Conservation (phyloP, 2,797 vertebrate species). For the Onychomys torridus region DNA sequence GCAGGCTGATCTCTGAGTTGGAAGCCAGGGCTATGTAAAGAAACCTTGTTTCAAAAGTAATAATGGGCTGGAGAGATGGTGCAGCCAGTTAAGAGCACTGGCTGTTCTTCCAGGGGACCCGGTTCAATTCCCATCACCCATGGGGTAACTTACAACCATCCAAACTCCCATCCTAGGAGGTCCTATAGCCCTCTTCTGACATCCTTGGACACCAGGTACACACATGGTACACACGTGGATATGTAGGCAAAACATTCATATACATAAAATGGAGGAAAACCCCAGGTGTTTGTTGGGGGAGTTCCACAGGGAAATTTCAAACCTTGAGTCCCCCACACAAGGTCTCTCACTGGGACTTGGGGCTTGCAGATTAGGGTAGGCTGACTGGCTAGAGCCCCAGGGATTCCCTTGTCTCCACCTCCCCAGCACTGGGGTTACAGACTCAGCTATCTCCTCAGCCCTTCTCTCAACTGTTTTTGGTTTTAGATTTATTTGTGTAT, state of each 20-base stretch:
- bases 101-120: too few relatives aligned
- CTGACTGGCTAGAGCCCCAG: not conserved
- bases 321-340: not conserved
- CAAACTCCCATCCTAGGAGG: not conserved
- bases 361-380: not conserved
- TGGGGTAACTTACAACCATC: not conserved
- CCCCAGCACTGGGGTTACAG: not conserved
- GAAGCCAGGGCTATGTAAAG: not conserved
- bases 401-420: not conserved
- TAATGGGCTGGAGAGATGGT: too few relatives aligned
- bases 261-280: not conserved
- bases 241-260: not conserved
- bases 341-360: not conserved
- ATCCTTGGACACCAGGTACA: too few relatives aligned
- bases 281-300: too few relatives aligned
- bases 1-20: not conserved
- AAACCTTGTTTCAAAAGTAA: not conserved
- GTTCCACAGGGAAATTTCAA: not conserved
- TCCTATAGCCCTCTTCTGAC: not conserved
- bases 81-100: too few relatives aligned
- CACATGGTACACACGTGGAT: too few relatives aligned
- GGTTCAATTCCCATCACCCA: not conserved
- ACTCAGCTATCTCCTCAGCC: not conserved
- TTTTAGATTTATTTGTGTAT: not conserved
- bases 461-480: not conserved